Base-by-base conservation (phyloP, 2,113 vertebrate genomes). In the human (Homo sapiens) region DNA sequence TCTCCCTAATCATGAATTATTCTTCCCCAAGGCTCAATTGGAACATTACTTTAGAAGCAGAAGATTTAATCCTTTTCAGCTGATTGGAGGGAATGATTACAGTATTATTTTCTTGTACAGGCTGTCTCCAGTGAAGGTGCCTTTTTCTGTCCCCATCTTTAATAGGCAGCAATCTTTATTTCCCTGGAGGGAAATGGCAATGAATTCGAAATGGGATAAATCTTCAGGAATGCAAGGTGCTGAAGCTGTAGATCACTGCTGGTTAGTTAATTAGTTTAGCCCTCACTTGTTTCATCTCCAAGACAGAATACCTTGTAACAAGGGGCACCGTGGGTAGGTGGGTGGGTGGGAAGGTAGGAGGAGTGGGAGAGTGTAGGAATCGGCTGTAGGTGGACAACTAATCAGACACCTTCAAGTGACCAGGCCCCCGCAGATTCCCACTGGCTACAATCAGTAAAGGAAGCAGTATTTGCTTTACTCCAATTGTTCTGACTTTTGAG, bases 81-180 rank as follows among this genome's bases (percentile, higher is more conserved):
- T 99, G 99, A 99, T 99, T 99, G 99, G 99, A 99, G 99, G 99
- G 99, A 99, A 99, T 99, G 99, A 99, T 99, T 99, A 99, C 98
- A 99, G 99, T 99, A 99, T 99, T 99, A 99, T 99, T 99, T 99
- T 99, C 99, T 98, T 98, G 99, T 99, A 99, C 98, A 98, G 98
- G 97, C 99, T 99, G 99, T 99, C 99, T 99, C 98, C 98, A 99
- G 98, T 99, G 99, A 99, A 99, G 99, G 99, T 99, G 99, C 99
- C 99, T 99, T 99, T 99, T 99, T 99, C 99, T 99, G 99, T 99
- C 99, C 98, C 98, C 98, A 97, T 98, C 98, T 98, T 99, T 99
- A 99, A 99, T 98, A 99, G 99, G 98, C 98, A 99, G 98, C 98
- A 99, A 99, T 99, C 97, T 99, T 99, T 99, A 99, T 99, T 99